Evolutionary conservation across 2,113 vertebrate genomes (phyloP).

Genomic region (Mastomys coucha): DNA sequence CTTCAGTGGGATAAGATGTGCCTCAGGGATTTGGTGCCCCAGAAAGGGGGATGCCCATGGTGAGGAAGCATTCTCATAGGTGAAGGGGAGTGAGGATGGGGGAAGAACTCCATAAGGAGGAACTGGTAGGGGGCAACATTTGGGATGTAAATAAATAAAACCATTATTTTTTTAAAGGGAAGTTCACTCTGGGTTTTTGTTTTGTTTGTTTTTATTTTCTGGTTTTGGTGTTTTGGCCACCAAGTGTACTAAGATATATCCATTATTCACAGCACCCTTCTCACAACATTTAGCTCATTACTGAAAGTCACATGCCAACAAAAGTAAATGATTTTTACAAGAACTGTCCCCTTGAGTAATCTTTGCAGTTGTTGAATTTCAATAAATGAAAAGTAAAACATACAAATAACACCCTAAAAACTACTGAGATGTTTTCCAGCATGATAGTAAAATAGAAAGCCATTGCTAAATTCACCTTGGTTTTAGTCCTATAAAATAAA

Average conservation of each 20-base stretch:
- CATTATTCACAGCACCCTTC: not conserved
- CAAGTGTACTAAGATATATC: not conserved
- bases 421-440: not conserved
- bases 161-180: no score
- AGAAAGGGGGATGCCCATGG: no score
- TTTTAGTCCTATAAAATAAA: not conserved
- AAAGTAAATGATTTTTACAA: not conserved
- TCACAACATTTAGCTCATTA: not conserved
- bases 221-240: not conserved
- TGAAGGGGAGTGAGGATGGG: no score
- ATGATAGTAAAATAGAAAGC: conserved; percentile 24
- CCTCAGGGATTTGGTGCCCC: no score
- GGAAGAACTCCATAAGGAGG: no score
- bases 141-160: no score
- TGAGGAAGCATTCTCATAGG: no score
- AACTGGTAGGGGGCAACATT: no score
- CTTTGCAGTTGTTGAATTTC: conserved; percentile 10
- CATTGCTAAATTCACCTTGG: not conserved
- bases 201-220: no score
- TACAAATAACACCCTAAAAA: not conserved
- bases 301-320: not conserved
- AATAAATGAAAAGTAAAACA: conserved; percentile 13
- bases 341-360: not conserved
- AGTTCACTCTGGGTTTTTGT: no score
- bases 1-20: no score